Conservation (phyloP, 2,113 vertebrate genomes). For the Eonycteris spelaea region DNA sequence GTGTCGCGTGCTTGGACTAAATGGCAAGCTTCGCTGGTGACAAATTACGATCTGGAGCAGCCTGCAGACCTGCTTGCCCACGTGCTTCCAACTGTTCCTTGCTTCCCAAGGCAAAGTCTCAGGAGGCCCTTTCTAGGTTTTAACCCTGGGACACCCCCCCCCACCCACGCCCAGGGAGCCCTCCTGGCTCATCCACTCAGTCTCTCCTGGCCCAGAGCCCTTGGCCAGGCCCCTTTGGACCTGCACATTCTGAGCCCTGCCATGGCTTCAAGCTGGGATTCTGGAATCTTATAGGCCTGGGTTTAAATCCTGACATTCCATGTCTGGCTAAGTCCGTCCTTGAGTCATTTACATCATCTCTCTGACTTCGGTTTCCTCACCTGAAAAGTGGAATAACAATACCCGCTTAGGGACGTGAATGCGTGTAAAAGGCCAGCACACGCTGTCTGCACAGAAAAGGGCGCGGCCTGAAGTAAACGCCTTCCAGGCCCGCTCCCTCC, state of each 20-base stretch:
- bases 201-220: not conserved
- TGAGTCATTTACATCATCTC: not conserved
- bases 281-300: not conserved
- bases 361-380: not conserved
- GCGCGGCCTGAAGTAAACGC: not conserved
- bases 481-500: not conserved
- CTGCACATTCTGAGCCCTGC: not conserved
- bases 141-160: not conserved
- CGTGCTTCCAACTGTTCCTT: not conserved
- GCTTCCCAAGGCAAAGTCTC: not conserved
- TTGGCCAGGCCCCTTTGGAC: not conserved
- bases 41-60: not conserved
- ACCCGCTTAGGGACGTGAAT: not conserved
- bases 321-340: not conserved
- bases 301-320: not conserved
- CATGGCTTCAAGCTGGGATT: not conserved
- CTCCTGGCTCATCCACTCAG: not conserved
- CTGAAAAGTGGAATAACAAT: not conserved
- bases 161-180: too few species aligned
- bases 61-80: not conserved
- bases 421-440: not conserved
- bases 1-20: not conserved
- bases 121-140: not conserved
- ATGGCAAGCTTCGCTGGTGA: not conserved
- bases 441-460: not conserved